These are phyloP conservation scores for Lordiphosa fenestrarum DNA, from an alignment of 2,888 invertebrate genomes.

Conservation along the genomic window DNA sequence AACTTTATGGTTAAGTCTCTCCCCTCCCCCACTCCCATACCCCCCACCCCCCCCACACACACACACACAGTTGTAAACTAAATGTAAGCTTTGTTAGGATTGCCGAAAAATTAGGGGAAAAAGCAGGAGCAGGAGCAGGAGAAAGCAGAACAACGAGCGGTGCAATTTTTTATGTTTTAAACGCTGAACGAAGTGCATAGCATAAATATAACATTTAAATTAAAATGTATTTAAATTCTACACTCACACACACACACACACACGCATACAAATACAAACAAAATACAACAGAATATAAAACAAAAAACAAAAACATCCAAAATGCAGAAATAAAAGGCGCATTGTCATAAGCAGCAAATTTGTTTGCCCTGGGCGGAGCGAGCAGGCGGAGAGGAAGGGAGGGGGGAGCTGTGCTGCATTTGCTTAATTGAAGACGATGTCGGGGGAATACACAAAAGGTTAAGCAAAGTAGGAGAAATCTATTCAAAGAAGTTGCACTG, in stretches of 20 bases:
- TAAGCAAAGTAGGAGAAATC: constrained; percentile 1
- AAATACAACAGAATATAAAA: constrained; percentile 22
- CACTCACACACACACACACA: constrained; percentile 45
- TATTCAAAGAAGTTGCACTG: not conserved
- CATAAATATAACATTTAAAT: constrained; percentile 58
- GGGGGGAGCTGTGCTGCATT: constrained; percentile 4
- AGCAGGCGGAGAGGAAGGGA: not conserved
- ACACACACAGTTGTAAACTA: constrained; percentile 52
- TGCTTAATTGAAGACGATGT: constrained; percentile 17
- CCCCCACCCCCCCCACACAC: constrained; percentile 1
- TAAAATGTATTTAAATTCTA: constrained; percentile 72
- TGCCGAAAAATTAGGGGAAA: constrained; percentile 7
- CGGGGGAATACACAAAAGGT: not conserved
- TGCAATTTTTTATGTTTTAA: constrained; percentile 76
- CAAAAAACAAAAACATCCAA: constrained; percentile 16
- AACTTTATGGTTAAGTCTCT: constrained; percentile 69
- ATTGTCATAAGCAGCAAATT: constrained; percentile 45
- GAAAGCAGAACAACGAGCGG: constrained; percentile 69
- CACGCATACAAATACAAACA: constrained; percentile 36
- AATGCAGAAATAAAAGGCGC: constrained; percentile 40
- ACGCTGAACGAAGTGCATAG: constrained; percentile 70
- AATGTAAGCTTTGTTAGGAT: constrained; percentile 60
- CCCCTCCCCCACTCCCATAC: constrained; percentile 2
- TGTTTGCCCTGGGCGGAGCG: not conserved
- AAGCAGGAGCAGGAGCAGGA: constrained; percentile 2